phyloP scores from a whole-genome alignment of 1,140 invertebrate species.

The Colletes latitarsis region DNA sequence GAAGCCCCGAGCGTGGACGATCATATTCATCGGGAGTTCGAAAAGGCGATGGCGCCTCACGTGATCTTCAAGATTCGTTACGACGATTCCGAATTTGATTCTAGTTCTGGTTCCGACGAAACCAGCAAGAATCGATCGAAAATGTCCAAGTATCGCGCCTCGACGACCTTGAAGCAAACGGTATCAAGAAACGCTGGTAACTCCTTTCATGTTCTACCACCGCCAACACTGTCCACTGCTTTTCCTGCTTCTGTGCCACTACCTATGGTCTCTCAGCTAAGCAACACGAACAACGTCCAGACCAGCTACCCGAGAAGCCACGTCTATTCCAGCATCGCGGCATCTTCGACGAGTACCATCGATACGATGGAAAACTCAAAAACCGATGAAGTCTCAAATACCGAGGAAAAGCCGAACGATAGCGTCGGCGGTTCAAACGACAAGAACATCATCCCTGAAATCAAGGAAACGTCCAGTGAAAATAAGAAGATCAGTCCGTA shows the following conservation, averaged over 20 bases:
- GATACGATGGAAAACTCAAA: background rate
- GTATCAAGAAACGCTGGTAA: slow-evolving; percentile 35
- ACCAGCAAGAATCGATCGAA: slow-evolving; percentile 17
- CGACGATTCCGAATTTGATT: slow-evolving; percentile 76
- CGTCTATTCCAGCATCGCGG: background rate
- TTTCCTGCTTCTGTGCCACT: slow-evolving; percentile 37
- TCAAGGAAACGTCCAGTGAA: background rate
- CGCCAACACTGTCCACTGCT: slow-evolving; percentile 18
- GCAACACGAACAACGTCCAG: slow-evolving; percentile 10
- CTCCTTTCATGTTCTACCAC: slow-evolving; percentile 59
- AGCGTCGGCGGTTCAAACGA: background rate
- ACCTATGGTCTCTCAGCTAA: slow-evolving; percentile 53
- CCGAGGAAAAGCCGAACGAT: background rate
- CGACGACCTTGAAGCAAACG: slow-evolving; percentile 33
- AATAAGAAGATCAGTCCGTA: slow-evolving; percentile 65
- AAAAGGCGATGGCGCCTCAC: slow-evolving; percentile 73
- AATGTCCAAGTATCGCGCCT: slow-evolving; percentile 22
- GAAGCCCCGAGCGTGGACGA: slow-evolving; percentile 30
- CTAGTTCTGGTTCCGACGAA: slow-evolving; percentile 69
- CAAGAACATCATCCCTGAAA: background rate
- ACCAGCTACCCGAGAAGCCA: slow-evolving; percentile 3
- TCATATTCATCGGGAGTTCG: slow-evolving; percentile 62
- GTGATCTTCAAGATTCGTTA: slow-evolving; percentile 78
- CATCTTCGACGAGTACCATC: background rate
- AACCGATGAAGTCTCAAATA: background rate